Evolutionary conservation across 2,113 vertebrate genomes (phyloP).

Genomic region (Actinemys pallida): DNA sequence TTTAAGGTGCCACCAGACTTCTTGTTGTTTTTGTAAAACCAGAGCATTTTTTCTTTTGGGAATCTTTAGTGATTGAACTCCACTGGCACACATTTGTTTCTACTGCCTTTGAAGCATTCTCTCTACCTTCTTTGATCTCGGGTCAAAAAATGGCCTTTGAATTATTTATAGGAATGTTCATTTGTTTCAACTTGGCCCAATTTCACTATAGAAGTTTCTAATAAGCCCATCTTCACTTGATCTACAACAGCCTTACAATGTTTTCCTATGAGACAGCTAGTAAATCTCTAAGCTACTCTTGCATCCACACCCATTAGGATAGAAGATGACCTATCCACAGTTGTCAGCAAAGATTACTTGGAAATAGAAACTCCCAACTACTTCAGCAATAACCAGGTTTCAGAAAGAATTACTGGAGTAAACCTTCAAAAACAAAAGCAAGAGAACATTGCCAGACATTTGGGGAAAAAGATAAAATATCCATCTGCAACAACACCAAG

Average conservation of each 20-base stretch:
- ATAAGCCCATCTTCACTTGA: not conserved
- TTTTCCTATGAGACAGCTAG: not conserved
- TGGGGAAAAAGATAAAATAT: not conserved
- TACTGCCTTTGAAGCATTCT: not conserved
- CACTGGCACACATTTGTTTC: not conserved
- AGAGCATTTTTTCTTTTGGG: not conserved
- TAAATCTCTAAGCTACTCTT: not conserved
- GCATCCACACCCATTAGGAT: not conserved
- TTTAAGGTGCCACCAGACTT: no score
- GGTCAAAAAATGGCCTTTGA: not conserved
- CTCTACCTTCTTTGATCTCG: not conserved
- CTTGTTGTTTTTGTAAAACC: not conserved
- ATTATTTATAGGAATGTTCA: not conserved
- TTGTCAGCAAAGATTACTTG: not conserved
- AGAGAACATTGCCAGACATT: not conserved
- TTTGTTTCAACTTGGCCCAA: not conserved
- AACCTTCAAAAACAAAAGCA: not conserved
- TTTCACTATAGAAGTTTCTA: not conserved
- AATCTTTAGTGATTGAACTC: not conserved
- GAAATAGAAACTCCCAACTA: not conserved
- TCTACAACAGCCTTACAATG: not conserved
- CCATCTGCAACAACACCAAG: rapidly evolving
- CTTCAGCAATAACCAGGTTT: not conserved
- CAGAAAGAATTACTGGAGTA: not conserved
- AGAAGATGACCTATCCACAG: not conserved